These are phyloP conservation scores for Mohoua ochrocephala DNA, from an alignment of 2,113 vertebrate species.

Conservation along the genomic window DNA sequence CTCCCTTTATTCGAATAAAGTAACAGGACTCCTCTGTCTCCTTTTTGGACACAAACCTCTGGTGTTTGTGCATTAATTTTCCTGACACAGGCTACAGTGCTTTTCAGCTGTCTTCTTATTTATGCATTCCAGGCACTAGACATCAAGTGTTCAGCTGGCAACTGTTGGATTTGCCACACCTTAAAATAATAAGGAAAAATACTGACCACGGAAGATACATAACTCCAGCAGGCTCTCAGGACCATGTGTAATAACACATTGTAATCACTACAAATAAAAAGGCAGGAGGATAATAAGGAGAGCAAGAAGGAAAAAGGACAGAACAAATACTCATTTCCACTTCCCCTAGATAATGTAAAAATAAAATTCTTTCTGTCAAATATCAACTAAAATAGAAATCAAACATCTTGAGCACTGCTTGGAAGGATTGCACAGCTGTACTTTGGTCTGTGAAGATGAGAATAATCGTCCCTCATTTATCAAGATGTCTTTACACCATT, in stretches of 20 bases:
- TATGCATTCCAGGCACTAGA: not conserved
- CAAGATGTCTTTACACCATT: slow-evolving; percentile 6
- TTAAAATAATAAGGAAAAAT: slow-evolving; percentile 2
- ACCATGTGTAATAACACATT: not conserved
- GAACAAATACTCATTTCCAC: not conserved
- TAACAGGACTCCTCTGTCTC: too few relatives aligned
- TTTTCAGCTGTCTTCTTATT: not conserved
- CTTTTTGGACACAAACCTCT: too few relatives aligned
- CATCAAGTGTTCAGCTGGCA: not conserved
- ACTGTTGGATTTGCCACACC: not conserved
- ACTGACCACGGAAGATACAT: not conserved
- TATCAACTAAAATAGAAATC: slow-evolving; percentile 17
- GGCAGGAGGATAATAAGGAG: not conserved
- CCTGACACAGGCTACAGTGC: not conserved
- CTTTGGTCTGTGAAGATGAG: not conserved
- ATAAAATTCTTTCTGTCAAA: slow-evolving; percentile 30
- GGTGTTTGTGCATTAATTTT: too few relatives aligned
- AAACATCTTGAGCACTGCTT: not conserved
- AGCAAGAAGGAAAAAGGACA: not conserved
- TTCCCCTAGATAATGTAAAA: slow-evolving; percentile 3
- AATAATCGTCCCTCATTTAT: not conserved
- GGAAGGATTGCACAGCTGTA: slow-evolving; percentile 22
- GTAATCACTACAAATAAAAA: not conserved
- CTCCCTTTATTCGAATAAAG: too few relatives aligned
- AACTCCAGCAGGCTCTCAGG: not conserved